These are phyloP conservation scores for Ailuropoda melanoleuca DNA, from an alignment of 2,113 vertebrate species.

Conservation along the genomic window DNA sequence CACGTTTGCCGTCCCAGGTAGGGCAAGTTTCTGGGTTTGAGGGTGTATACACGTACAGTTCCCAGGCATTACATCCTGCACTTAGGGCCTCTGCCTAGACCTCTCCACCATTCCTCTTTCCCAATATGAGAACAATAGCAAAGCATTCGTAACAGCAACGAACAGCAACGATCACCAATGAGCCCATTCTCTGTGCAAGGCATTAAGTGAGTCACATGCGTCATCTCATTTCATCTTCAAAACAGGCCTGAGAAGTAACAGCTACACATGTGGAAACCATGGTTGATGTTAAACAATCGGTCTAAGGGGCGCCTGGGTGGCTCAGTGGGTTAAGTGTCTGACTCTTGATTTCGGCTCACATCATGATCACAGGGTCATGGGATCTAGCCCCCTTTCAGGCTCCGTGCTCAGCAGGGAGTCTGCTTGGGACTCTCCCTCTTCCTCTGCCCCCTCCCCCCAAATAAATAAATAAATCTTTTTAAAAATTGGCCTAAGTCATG, in stretches of 20 bases:
- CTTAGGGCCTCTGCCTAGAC: neutral
- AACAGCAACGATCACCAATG: neutral
- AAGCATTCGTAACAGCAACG: neutral
- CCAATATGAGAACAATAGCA: too few relatives aligned
- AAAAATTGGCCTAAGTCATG: neutral
- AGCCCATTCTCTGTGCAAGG: neutral
- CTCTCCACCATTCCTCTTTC: neutral
- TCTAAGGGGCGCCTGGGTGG: neutral
- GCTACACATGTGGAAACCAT: neutral
- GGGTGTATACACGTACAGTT: too few relatives aligned
- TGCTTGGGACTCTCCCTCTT: neutral
- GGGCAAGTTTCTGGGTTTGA: neutral
- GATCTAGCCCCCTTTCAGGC: neutral
- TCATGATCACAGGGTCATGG: neutral
- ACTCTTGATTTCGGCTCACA: neutral
- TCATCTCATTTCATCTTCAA: neutral
- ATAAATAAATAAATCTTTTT: neutral
- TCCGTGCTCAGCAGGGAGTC: neutral
- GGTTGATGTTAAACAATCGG: neutral
- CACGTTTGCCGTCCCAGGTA: neutral
- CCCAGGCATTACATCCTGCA: neutral
- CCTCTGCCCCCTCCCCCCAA: neutral
- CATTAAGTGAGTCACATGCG: neutral
- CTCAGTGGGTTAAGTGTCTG: neutral
- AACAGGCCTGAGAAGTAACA: neutral